Percentiles rank a stretch among this genome's conserved stretches.
Conservation (phyloP, 2,113 vertebrate species). For the Oenanthe melanoleuca region DNA sequence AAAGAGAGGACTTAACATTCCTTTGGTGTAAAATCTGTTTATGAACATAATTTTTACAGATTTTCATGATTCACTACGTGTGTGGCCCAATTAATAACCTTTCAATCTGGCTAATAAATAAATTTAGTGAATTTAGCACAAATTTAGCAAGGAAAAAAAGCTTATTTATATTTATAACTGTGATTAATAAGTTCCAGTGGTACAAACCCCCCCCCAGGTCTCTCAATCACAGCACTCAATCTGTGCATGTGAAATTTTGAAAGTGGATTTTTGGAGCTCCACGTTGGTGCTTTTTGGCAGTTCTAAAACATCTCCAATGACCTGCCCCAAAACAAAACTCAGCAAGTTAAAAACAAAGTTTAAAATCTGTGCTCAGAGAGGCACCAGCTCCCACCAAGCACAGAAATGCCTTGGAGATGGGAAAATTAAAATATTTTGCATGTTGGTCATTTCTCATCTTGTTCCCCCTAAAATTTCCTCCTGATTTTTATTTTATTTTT, state of each 20-base stretch:
- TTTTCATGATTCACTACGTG: background rate
- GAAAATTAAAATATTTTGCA: background rate
- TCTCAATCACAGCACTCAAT: background rate
- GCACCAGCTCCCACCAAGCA: background rate
- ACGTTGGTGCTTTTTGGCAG: background rate
- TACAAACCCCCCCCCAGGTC: background rate
- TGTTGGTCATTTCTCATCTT: background rate
- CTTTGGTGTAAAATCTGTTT: background rate
- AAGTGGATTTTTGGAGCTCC: background rate
- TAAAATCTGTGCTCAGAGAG: background rate
- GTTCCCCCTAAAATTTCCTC: background rate
- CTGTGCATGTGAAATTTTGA: background rate
- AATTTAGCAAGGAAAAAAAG: background rate
- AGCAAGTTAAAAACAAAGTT: background rate
- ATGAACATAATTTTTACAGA: background rate
- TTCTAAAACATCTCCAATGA: background rate
- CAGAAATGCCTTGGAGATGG: fast-evolving
- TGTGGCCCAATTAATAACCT: fast-evolving
- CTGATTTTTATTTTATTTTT: background rate
- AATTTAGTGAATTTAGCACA: background rate
- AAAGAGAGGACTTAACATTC: background rate
- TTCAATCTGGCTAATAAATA: background rate
- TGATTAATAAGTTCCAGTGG: background rate
- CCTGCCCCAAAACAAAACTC: background rate
- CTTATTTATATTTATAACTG: background rate